Base-by-base conservation (phyloP, 2,888 invertebrate species). In the Drosophila dives region DNA sequence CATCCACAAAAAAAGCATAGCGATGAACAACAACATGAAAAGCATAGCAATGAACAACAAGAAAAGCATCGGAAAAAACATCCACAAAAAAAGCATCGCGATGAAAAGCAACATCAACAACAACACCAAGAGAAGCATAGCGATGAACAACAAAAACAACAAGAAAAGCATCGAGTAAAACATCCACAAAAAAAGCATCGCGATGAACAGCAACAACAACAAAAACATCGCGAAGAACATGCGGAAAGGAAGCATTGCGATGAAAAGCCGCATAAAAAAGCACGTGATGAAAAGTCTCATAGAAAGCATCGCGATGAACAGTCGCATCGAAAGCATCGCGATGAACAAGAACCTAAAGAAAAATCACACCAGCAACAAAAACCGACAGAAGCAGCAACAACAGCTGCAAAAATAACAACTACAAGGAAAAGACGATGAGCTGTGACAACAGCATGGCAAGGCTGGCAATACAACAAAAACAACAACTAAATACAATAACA, bases 391-490 rank as follows among this genome's bases (percentile, higher is more conserved):
- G 10, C n/a, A 69, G 10, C n/a, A 34, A 11, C 67, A 48, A 36
- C 48, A 54, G 23, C n/a, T 64, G 7, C 34, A 60, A 26, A 29
- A 26, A 23, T 23, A 72, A 11, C 34, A 64, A 55, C 36, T n/a
- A 40, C 72, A 36, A 32, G 48, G 54, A 63, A 49, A 55, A 32
- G 32, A 20, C 33, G 12, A 38, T 32, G 15, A 49, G 58, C 64
- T 63, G 62, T 64, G 67, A 68, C 66, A 77, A 67, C 58, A 72
- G 72, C 72, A 49, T 23, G 7, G 15, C 32, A 32, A 42, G 26
- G 69, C 63, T 56, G 67, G 74, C 73, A 53, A 36, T 50, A 59
- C 20, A 64, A 64, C 51, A 64, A 45, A n/a, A 70, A 63, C 54
- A 63, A 38, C 48, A 64, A 53, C 38, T 50, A 49, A 23, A 64